These are phyloP conservation scores for Lagorchestes hirsutus DNA, from an alignment of 2,797 vertebrate species.

Conservation along the genomic window DNA sequence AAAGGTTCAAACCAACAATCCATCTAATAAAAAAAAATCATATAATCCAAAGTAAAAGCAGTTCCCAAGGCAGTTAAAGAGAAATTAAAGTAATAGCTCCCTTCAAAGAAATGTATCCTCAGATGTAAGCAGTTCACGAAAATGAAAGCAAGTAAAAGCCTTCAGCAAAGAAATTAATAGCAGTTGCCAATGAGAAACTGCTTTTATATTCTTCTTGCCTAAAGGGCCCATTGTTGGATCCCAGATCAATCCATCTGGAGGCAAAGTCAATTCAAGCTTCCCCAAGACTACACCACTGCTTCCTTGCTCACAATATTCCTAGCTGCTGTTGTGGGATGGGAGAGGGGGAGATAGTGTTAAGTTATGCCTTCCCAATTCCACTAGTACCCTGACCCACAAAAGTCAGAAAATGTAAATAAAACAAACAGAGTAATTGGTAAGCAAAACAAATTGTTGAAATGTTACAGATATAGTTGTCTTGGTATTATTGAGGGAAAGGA, in stretches of 20 bases:
- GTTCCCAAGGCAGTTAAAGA: neutral
- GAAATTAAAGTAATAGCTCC: neutral
- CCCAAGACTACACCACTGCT: neutral
- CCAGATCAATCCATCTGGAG: neutral
- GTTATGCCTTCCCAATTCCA: neutral
- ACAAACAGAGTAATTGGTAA: neutral
- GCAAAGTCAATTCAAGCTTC: neutral
- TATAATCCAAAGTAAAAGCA: neutral
- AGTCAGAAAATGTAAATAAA: neutral
- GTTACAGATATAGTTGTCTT: neutral
- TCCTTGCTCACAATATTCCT: neutral
- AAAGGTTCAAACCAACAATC: neutral
- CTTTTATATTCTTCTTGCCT: neutral
- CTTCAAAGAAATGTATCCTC: neutral
- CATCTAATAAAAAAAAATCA: neutral
- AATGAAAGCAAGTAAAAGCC: neutral
- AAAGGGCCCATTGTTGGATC: neutral
- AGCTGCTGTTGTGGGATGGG: neutral
- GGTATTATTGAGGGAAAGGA: neutral
- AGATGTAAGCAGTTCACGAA: neutral
- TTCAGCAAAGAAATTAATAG: neutral
- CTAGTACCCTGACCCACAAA: neutral
- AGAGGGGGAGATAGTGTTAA: neutral
- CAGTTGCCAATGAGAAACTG: neutral
- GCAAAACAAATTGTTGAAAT: neutral